Base-by-base conservation (phyloP, 2,113 vertebrate species). In the Silurus asotus region DNA sequence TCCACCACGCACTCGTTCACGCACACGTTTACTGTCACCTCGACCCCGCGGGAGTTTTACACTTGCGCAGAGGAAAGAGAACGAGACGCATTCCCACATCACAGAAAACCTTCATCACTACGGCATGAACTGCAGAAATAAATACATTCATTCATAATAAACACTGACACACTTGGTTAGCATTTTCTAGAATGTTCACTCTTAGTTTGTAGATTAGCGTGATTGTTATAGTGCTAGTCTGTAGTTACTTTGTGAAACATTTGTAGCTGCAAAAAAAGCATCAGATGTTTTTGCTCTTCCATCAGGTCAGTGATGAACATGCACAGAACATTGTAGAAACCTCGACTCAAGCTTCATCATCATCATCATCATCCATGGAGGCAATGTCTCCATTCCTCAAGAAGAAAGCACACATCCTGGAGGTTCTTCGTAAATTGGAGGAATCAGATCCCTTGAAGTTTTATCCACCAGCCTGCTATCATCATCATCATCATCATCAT, bases 371-470 rank as follows among this genome's bases (percentile, higher is more conserved):
- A 0, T 93, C 95, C 10, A 92, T 98, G 93, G 97, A 97, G 62
- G 96, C 96, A 7, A 95, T 99, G 62, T 98, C 97, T 11, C 97
- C 97, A 0, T 99, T 99, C 92, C 96, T 98, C 91, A 96, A 96
- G 89, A 98, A 98, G 93, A 98, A 98, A 93, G 97, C 97, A 62
- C 97, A 97, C 91, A 98, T 99, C 91, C 93, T 99, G 91, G 97
- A 98, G 86, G 97, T 98, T 81, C 94, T 99, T 58, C 95, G 96
- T 84, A 97, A 96, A 89, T 94, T 98, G 93, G 97, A 99, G 92
- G 97, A 97, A 92, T 97, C 96, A 0, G 97, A 98, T 88, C 96
- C 96, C 0, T 94, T 96, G 8, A 79, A 93, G 74, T 94, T 86
- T 84, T 19, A 82, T 91, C 88, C 81, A 88, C 90, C 83, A 28